Conservation (phyloP, 2,888 invertebrate species). For the Dicycla oo region DNA sequence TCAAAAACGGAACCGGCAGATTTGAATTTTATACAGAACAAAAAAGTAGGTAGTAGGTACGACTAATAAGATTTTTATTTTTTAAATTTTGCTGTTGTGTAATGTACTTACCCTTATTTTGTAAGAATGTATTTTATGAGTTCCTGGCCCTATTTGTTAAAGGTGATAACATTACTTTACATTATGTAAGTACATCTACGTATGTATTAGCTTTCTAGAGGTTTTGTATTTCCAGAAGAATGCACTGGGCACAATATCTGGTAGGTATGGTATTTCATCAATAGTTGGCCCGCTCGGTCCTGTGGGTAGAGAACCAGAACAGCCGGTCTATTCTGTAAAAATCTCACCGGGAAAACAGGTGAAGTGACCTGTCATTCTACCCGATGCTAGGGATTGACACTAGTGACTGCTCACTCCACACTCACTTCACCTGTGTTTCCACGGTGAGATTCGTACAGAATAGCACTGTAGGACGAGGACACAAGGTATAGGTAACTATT, state of each 20-base stretch:
- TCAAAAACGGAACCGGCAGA: neutral
- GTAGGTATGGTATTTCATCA: neutral
- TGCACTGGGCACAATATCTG: neutral
- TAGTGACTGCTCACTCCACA: too few relatives aligned
- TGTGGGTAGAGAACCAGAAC: too few relatives aligned
- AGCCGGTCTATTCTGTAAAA: too few relatives aligned
- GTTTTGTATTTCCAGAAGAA: neutral
- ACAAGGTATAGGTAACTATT: too few relatives aligned
- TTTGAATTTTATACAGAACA: neutral
- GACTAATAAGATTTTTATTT: neutral
- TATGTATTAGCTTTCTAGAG: neutral
- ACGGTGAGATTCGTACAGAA: too few relatives aligned
- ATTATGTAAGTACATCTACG: neutral
- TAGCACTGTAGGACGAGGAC: too few relatives aligned
- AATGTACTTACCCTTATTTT: too few relatives aligned
- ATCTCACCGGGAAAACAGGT: too few relatives aligned
- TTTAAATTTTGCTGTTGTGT: neutral
- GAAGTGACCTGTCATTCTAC: too few relatives aligned
- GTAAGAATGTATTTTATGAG: neutral
- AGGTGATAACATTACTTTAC: neutral
- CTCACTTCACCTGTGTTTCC: too few relatives aligned
- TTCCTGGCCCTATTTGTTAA: neutral
- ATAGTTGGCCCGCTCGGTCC: too few relatives aligned
- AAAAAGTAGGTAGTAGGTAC: neutral
- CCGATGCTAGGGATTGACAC: too few relatives aligned